Base-by-base conservation (phyloP, 1,140 invertebrate genomes). In the Drosophila azteca region DNA sequence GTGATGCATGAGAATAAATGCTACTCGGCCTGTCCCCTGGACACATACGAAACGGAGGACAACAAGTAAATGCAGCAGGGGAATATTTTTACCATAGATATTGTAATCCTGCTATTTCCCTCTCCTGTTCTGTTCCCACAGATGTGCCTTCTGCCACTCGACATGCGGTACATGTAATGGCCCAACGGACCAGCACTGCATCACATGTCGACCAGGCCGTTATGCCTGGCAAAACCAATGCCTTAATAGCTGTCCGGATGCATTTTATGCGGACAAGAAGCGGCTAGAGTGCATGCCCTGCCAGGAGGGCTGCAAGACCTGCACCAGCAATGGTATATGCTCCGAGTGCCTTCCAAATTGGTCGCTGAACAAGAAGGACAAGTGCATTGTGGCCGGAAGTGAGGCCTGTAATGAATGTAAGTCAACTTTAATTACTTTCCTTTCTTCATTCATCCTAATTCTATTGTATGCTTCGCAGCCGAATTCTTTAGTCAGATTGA, bases 91-190 rank as follows among this genome's bases (percentile, higher is more conserved):
- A 5, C 24, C 24, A 26, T 26, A 26, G 5, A 29, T 9, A 39
- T 45, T 35, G 0, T 20, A 39, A 24, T 1, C 35, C 35, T 13
- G 35, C 3, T 9, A 39, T 57, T n/a, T 0, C 3, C 1, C 1
- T 41, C 9, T 0, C 6, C 2, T 4, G 17, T 15, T 0, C 7
- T 9, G 0, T 49, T 15, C 2, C 26, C 45, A 1, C 77, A 95
- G 94, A 77, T 97, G 96, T 91, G 93, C 94, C 11, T 93, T 94
- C 6, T 98, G 97, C 91, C 95, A 97, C 92, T 84, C 94, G 9
- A 94, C 94, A 6, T 98, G 97, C 91, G 95, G 95, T 73, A 96
- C 96, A 1, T 98, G 97, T 88, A 95, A 94, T 70, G 96, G 96
- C 20, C 94, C 95, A 5, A 94, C 94, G 24, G 94, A 95, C 75